Evolutionary conservation across 2,888 invertebrate genomes (phyloP).

Genomic region (Pecten maximus): DNA sequence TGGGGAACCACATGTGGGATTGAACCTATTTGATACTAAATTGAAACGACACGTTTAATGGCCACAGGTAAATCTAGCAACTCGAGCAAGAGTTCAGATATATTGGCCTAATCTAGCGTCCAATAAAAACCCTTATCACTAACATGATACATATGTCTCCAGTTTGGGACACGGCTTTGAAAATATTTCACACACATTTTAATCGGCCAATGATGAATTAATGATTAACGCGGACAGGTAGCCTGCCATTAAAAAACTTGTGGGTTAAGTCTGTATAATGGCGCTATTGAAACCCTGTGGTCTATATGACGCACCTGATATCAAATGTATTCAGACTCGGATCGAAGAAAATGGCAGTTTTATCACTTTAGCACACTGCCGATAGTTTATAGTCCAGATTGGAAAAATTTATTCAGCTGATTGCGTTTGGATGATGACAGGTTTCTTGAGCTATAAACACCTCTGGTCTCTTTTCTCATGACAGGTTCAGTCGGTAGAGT

Average conservation of each 20-base stretch:
- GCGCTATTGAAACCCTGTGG: not conserved
- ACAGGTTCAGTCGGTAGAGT: not conserved
- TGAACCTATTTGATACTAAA: not conserved
- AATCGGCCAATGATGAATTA: constrained; percentile 7
- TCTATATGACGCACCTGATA: not conserved
- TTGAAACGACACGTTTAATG: not conserved
- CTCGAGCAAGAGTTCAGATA: not conserved
- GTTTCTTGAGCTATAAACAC: constrained; percentile 3
- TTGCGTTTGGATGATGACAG: constrained; percentile 29
- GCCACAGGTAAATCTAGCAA: not conserved
- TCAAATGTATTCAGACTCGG: not conserved
- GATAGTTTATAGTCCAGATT: constrained; percentile 31
- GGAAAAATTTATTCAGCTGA: constrained; percentile 31
- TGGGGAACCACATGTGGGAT: not conserved
- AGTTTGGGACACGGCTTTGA: not conserved
- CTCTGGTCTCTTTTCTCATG: not conserved
- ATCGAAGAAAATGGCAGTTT: constrained; percentile 23
- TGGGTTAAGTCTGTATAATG: not conserved
- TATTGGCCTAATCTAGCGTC: not conserved
- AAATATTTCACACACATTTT: constrained; percentile 14
- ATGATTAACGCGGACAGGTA: not conserved
- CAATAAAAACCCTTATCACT: not conserved
- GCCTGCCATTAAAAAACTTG: not conserved
- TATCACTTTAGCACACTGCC: constrained; percentile 35
- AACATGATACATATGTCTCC: not conserved